Percentiles rank a stretch among this genome's conserved stretches.
Conservation (phyloP, 1,140 invertebrate species). For the Bombus soroeensis region DNA sequence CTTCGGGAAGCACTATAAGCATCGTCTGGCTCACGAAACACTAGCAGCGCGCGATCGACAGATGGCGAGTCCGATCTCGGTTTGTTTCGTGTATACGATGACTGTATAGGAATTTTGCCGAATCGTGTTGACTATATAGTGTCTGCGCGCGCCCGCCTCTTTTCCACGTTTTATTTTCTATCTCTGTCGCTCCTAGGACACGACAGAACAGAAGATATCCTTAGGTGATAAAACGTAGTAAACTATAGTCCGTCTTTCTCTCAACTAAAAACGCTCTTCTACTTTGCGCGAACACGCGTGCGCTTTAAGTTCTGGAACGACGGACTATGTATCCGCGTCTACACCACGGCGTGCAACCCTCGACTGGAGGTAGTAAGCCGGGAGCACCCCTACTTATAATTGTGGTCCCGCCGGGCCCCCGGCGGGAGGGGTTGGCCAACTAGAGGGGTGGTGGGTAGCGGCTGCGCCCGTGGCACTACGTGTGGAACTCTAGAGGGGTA, state of each 20-base stretch:
- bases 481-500: conserved; percentile 38
- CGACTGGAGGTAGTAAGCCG: conserved; percentile 80
- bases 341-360: conserved; percentile 76
- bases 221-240: neutral
- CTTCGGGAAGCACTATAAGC: conserved; percentile 37
- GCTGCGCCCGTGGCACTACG: conserved; percentile 64
- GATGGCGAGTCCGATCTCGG: conserved; percentile 67
- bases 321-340: conserved; percentile 36
- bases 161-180: neutral
- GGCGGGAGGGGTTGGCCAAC: conserved; percentile 58
- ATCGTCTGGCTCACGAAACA: conserved; percentile 42
- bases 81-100: conserved; percentile 29
- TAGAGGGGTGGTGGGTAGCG: conserved; percentile 68
- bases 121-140: neutral
- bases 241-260: conserved; percentile 2
- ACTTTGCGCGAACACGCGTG: conserved; percentile 38
- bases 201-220: neutral
- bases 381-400: conserved; percentile 83
- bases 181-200: neutral
- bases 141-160: neutral
- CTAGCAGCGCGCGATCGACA: conserved; percentile 61
- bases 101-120: neutral
- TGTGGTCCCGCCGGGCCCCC: conserved; percentile 71
- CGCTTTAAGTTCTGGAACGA: conserved; percentile 12
- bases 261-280: neutral